Evolutionary conservation across 2,797 vertebrate genomes (phyloP), one percentile per base, ranked within the genome.

Genomic region (Galago senegalensis): DNA sequence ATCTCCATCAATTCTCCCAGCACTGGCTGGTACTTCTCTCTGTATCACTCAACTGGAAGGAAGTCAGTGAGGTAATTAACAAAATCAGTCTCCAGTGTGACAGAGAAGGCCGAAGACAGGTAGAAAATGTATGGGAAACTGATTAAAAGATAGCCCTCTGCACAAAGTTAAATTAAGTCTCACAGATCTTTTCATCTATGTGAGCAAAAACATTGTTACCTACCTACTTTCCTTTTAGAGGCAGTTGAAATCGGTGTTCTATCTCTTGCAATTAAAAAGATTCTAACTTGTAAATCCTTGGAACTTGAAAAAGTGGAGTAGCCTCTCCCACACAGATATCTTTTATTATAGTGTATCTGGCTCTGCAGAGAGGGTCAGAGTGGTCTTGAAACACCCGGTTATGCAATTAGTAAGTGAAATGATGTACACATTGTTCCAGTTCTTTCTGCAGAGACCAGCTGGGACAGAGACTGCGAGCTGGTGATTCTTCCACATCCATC

Each of bases 401-500:
- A 93, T 7, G 0, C 46, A 34, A 76, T 96, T 46, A 94, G 84
- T 70, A 91, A 95, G 60, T n/a, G 11, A 60, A 91, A 37, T 40
- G 21, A 21, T 61, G 58, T 31, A 40, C 23, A 89, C 16, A 61
- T 40, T 83, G 67, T 88, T 95, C 37, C 83, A 63, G 43, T 72
- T 89, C 20, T 89, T 86, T 67, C 17, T 91, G 1, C 4, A 75
- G 70, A 23, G n/a, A 80, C 73, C 58, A 94, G 37, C 80, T 94
- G 87, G 65, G 21, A 94, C 84, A 49, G 0, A 17, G 85, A 92
- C n/a, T 21, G 27, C 2, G 56, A 97, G 81, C 80, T 18, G 16
- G 0, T 25, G 76, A 94, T 94, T 98, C 95, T 25, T 94, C 49
- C 69, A 29, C 76, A 90, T 72, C 76, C 13, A 92, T 80, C 93